These are phyloP conservation scores for Apamea sordens DNA, from an alignment of 2,888 invertebrate genomes.

Conservation along the genomic window DNA sequence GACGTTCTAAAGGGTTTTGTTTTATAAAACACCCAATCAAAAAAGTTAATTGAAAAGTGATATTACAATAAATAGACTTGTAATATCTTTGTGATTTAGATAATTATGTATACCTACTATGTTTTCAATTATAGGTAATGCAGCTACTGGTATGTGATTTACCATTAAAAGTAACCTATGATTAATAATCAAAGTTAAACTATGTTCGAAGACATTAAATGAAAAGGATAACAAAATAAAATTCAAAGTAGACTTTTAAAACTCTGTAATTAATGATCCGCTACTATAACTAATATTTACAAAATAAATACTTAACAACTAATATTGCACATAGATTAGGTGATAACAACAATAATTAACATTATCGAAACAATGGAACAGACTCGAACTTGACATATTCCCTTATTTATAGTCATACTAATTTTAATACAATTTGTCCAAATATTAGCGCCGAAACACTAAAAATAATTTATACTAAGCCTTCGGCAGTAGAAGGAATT, in stretches of 20 bases:
- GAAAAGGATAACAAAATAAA: constrained; percentile 50
- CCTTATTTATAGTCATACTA: constrained; percentile 59
- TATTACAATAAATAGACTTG: not conserved
- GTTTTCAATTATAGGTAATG: too few relatives aligned
- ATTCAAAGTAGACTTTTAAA: constrained; percentile 66
- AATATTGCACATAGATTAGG: constrained; percentile 88
- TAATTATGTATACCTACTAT: too few relatives aligned
- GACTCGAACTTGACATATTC: constrained; percentile 58
- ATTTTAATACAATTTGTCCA: constrained; percentile 49
- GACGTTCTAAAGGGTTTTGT: not conserved
- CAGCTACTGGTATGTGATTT: too few relatives aligned
- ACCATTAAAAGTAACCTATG: not conserved
- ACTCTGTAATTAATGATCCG: constrained; percentile 76
- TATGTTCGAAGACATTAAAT: not conserved
- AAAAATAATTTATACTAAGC: constrained; percentile 54
- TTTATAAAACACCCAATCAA: not conserved
- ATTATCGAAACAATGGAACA: constrained; percentile 73
- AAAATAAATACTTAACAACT: constrained; percentile 85
- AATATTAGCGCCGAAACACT: constrained; percentile 41
- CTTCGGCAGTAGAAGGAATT: constrained; percentile 46
- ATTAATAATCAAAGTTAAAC: not conserved
- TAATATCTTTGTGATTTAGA: not conserved
- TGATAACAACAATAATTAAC: constrained; percentile 85
- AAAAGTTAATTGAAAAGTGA: not conserved
- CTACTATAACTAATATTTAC: constrained; percentile 85